Base-by-base conservation (phyloP, 2,888 invertebrate species). In the Orchestes rusci region DNA sequence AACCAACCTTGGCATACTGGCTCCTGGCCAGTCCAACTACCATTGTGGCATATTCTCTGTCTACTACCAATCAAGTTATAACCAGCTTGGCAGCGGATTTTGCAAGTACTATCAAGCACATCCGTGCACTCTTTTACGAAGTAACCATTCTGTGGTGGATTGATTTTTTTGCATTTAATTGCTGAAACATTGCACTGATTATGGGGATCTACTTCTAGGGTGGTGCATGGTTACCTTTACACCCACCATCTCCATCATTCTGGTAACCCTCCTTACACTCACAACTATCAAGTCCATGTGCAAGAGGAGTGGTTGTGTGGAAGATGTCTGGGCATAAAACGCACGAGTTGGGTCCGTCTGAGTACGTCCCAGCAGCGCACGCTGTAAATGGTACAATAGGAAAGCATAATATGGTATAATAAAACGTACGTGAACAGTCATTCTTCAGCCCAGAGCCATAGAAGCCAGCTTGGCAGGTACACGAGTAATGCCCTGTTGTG, bases 91-190 rank as follows among this genome's bases (percentile, higher is more conserved):
- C 83, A 84, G 31, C 79, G 68, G 4, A 80, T 69, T 1, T 82
- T 82, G 62, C 82, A 83, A 1, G 80, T 82, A n/a, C 80, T 79
- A 59, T 82, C 79, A 36, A 81, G 70, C 4, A 79, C 79, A 55
- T 77, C 79, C 45, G 71, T 73, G 59, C 82, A 82, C 18, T 71
- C 70, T 53, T 78, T 78, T 2, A 82, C 79, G 58, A 82, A 77
- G 61, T 80, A 80, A 3, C 82, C 83, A 59, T 80, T 74, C 39
- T 73, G 70, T 1, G 83, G 82, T 2, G 76, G 71, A 10, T 58
- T 59, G 39, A 83, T 58, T 50, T 70, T 70, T 0, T 76, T 73
- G 56, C 83, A 83, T 16, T 71, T 74, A 51, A 77, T 67, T n/a
- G 72, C 76, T 75, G 48, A 48, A 56, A n/a, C n/a, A n/a, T n/a